Base-by-base conservation (phyloP, 1,140 invertebrate species). In the Achatina immaculata region DNA sequence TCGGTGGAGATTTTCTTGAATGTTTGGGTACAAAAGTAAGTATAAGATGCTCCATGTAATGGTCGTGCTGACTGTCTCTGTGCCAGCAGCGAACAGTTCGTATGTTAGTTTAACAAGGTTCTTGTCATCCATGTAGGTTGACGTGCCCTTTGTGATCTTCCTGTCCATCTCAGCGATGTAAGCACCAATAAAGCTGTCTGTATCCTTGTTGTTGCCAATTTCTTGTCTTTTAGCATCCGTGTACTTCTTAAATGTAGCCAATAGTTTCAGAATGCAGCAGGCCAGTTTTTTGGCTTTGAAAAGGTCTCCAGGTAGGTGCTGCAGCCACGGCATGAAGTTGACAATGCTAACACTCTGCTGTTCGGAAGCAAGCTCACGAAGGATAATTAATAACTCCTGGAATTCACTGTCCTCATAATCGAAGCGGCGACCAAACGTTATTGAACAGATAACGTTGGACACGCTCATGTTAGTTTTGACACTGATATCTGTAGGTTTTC, bases 11-110 rank as follows among this genome's bases (percentile, higher is more conserved):
- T 94, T 94, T 36, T 92, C 93, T 88, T 96, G 96, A 0, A 95
- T 93, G 1, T 94, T 91, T 24, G 94, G 94, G 91, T 96, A 90
- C 28, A 93, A 88, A 0, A 95, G 94, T 93, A 98, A 94, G 84
- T 95, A 95, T 11, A 98, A 91, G n/a, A 97, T 90, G 84, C 96
- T 95, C 97, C 97, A 99, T 36, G 94, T 93, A 16, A 98, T 88
- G 0, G 96, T 96, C 0, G 95, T 94, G 48, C 96, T 90, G 0
- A 96, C 95, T 0, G 97, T 98, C 87, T 98, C 97, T n/a, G 95
- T 93, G 0, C 96, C 96, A 34, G 96, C 96, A 0, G 96, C 96
- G 86, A 87, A 84, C 34, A 87, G 55, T 31, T 84, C 81, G n/a
- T 14, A 36, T 21, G 78, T 43, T 28, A 73, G 19, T n/a, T 69